Evolutionary conservation across 2,113 vertebrate genomes (phyloP), one percentile per base, ranked within the genome.

Genomic region (Eleginops maclovinus): DNA sequence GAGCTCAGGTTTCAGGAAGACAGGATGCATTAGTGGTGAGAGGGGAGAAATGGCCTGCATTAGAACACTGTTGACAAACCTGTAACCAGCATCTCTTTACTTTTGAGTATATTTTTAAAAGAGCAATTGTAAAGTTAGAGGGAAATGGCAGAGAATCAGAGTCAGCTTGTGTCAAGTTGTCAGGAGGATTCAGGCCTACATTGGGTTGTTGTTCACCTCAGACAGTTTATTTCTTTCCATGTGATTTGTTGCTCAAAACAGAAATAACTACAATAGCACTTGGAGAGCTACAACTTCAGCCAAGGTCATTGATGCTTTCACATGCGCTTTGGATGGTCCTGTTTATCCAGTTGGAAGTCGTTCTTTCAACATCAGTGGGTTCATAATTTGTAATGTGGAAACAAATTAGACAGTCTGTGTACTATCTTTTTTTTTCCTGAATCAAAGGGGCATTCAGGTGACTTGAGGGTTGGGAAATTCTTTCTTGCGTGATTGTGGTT

Each of bases 1-100:
- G 85, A 75, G 90, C 81, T 93, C 88, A 89, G 82, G 87, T 93
- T 91, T 91, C 91, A 91, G 92, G 87, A 91, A 88, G 87, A 81
- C 87, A 91, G 90, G 90, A 91, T 90, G 76, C 89, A 93, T 93
- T 91, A 93, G 90, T 12, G 76, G 74, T 61, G 79, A 76, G 77
- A 82, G 79, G 66, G 61, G 16, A 73, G 72, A 66, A 70, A 72
- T 55, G 80, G 55, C 46, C 50, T 77, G 80, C 77, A 90, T 89
- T 72, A 88, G 68, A 72, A 87, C 62, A 63, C 68, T 90, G 75
- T 77, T 85, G 77, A 85, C 66, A 78, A 72, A 84, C 73, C 64
- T 73, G 69, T 64, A 47, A 56, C 31, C 44, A 14, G 17, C 40
- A 56, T 70, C 28, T 64, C 14, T 77, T 72, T 75, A 68, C 72